A percentile compares a stretch with the other conserved stretches of the same genome.
These are phyloP conservation scores for Leucania comma DNA, from an alignment of 2,888 invertebrate genomes.

Conservation along the genomic window DNA sequence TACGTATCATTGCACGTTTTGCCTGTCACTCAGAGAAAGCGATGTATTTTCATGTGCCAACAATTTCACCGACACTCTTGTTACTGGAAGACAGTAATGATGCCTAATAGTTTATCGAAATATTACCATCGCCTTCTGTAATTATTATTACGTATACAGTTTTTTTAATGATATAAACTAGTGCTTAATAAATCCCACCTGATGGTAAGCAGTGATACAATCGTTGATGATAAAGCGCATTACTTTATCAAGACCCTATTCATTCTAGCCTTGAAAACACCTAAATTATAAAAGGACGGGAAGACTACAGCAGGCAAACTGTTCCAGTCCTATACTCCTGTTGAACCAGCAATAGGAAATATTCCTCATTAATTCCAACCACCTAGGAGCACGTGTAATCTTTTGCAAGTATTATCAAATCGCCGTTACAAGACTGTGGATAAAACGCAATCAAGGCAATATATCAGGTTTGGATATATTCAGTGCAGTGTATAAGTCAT, in stretches of 20 bases:
- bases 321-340: too few species aligned
- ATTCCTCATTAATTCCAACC: conserved; percentile 1
- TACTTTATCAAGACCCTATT: too few species aligned
- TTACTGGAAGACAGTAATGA: not conserved
- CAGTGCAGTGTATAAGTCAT: conserved; percentile 42
- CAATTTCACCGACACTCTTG: not conserved
- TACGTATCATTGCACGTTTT: conserved; percentile 24
- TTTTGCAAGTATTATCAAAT: conserved; percentile 26
- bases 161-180: not conserved
- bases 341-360: not conserved
- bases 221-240: too few species aligned
- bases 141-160: too few species aligned
- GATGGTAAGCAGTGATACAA: too few species aligned
- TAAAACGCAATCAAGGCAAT: conserved; percentile 37
- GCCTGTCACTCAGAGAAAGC: conserved; percentile 17
- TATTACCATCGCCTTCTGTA: not conserved
- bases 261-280: too few species aligned
- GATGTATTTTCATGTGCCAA: not conserved
- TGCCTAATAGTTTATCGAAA: not conserved
- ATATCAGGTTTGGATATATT: conserved; percentile 49
- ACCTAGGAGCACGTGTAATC: not conserved
- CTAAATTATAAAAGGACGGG: too few species aligned
- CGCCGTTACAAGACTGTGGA: conserved; percentile 12
- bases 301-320: too few species aligned
- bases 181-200: too few species aligned